Evolutionary conservation across 2,113 vertebrate genomes (phyloP).

Genomic region (Anhinga anhinga): DNA sequence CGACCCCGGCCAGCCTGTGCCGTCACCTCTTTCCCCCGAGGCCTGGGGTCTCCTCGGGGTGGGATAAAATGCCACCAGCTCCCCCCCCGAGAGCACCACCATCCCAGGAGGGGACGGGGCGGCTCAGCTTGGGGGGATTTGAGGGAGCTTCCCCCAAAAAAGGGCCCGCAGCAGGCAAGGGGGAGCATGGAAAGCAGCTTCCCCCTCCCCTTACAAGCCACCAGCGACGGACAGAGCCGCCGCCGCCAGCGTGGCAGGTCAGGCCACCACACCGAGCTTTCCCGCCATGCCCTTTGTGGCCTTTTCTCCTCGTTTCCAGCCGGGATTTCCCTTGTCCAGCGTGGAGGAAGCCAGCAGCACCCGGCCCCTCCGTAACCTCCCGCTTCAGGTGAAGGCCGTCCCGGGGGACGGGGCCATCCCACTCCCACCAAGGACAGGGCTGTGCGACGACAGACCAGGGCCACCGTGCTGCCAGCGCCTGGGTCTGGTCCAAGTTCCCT

Average conservation of each 20-base stretch:
- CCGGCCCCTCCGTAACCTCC: fast-evolving
- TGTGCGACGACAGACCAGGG: not conserved
- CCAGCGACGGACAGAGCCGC: fast-evolving
- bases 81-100: not conserved
- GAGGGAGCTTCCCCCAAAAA: not conserved
- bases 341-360: not conserved
- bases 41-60: not conserved
- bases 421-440: not conserved
- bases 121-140: not conserved
- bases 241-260: not conserved
- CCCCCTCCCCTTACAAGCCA: not conserved
- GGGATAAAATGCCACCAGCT: fast-evolving
- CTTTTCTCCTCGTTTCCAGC: not conserved
- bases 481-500: not conserved
- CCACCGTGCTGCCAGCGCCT: not conserved
- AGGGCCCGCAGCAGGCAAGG: fast-evolving
- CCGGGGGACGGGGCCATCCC: too few species aligned
- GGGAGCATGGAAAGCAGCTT: not conserved
- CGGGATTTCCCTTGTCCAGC: fast-evolving
- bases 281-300: fast-evolving
- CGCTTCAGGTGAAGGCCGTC: fast-evolving
- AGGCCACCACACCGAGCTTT: fast-evolving
- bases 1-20: not conserved
- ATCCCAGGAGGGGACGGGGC: not conserved
- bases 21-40: not conserved